Conservation (phyloP, 2,113 vertebrate species). For the Heterocephalus glaber region DNA sequence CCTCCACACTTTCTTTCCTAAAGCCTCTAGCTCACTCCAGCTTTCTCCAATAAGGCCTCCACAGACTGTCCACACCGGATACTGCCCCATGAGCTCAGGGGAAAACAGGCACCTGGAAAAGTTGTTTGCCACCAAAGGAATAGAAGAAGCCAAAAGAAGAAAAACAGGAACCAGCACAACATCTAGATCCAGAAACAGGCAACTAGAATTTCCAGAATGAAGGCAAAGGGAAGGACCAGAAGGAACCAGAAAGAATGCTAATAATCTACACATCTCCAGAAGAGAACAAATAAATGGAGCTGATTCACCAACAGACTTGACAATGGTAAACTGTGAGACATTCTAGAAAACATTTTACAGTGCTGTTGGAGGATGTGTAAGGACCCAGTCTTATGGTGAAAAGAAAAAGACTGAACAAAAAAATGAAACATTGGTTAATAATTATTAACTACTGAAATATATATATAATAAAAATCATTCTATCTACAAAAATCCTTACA, state of each 20-base stretch:
- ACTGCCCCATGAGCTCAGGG: fast-evolving
- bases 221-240: neutral
- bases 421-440: neutral
- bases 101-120: neutral
- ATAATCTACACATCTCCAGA: neutral
- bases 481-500: conserved; percentile 3
- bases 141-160: neutral
- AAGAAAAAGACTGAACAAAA: conserved; percentile 35
- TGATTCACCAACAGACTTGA: neutral
- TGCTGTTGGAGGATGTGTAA: neutral
- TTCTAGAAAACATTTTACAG: neutral
- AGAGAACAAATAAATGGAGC: neutral
- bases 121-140: neutral
- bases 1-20: neutral
- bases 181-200: neutral
- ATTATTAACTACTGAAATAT: neutral
- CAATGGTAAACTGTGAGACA: neutral
- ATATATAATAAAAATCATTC: neutral
- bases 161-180: neutral
- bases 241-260: neutral
- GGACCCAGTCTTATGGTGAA: neutral
- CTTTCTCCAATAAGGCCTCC: neutral
- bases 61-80: neutral
- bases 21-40: neutral
- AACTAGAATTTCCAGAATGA: neutral